Percentiles rank a stretch among this genome's conserved stretches.
These are phyloP conservation scores for Otocyon megalotis DNA, from an alignment of 2,113 vertebrate genomes.

Conservation along the genomic window DNA sequence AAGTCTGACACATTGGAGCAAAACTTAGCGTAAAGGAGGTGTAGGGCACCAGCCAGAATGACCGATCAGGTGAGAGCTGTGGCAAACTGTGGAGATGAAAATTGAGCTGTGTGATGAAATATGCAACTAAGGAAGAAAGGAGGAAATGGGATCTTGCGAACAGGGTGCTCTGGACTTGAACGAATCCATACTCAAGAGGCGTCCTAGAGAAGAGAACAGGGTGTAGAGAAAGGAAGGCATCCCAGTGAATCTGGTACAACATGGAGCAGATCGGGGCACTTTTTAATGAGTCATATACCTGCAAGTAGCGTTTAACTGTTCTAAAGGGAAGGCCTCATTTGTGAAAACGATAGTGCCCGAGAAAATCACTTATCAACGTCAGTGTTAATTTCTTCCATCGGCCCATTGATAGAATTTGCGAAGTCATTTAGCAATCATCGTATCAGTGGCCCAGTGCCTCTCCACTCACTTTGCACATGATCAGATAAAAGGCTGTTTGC, in stretches of 20 bases:
- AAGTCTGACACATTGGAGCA: slow-evolving; percentile 77
- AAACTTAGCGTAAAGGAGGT: slow-evolving; percentile 71
- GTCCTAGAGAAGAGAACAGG: background rate
- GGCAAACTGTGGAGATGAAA: slow-evolving; percentile 74
- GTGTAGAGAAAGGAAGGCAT: background rate
- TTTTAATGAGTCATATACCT: slow-evolving; percentile 67
- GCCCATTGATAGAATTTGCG: slow-evolving; percentile 81
- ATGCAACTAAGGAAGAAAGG: slow-evolving; percentile 55
- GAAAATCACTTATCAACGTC: slow-evolving; percentile 83
- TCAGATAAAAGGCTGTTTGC: slow-evolving; percentile 84
- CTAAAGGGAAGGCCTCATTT: slow-evolving; percentile 70
- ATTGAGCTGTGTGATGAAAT: slow-evolving; percentile 61
- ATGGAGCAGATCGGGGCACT: slow-evolving; percentile 20
- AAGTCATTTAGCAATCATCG: slow-evolving; percentile 84
- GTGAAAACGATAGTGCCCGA: slow-evolving; percentile 69
- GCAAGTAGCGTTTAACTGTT: slow-evolving; percentile 54
- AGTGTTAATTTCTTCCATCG: slow-evolving; percentile 84
- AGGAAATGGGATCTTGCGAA: slow-evolving; percentile 56
- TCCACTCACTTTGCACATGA: slow-evolving; percentile 83
- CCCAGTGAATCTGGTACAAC: slow-evolving; percentile 33
- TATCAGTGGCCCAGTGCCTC: slow-evolving; percentile 63
- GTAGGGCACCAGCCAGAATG: slow-evolving; percentile 59
- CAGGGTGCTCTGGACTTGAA: background rate
- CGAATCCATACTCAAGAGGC: slow-evolving; percentile 13
- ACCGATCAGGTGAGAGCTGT: slow-evolving; percentile 65